Conservation (phyloP, 1,140 invertebrate species). For the Neoseiulus cucumeris region DNA sequence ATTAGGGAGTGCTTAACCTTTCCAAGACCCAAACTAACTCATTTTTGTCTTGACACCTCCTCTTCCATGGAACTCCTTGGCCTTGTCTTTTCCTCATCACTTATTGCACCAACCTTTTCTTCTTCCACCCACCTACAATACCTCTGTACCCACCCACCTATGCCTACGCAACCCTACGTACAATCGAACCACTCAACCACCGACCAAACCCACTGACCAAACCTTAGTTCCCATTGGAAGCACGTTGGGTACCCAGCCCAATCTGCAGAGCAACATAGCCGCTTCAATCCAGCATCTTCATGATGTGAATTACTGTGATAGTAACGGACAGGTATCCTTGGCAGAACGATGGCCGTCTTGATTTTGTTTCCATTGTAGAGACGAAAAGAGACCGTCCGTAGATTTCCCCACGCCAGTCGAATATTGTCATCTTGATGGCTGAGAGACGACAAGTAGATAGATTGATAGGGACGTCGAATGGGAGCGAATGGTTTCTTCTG, state of each 20-base stretch:
- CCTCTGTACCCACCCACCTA: no score
- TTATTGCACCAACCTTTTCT: no score
- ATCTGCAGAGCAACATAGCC: slow-evolving; percentile 10
- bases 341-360: not conserved
- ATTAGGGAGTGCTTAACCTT: no score
- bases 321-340: slow-evolving; percentile 11
- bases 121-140: no score
- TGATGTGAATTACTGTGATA: slow-evolving; percentile 12
- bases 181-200: no score
- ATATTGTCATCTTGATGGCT: slow-evolving; percentile 3
- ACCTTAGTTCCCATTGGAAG: slow-evolving; percentile 6
- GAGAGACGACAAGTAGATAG: not conserved
- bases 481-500: no score
- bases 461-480: not conserved
- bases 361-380: not conserved
- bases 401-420: not conserved
- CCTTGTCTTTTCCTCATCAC: no score
- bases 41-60: no score
- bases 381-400: not conserved
- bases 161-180: no score
- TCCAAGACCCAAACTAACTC: no score
- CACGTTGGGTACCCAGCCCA: slow-evolving; percentile 7
- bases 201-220: not conserved
- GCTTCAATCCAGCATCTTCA: slow-evolving; percentile 10
- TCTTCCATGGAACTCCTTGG: no score